A percentile compares a stretch with the other conserved stretches of the same genome.
Evolutionary conservation across 2,113 vertebrate genomes (phyloP).

Genomic region (Phainopepla nitens): DNA sequence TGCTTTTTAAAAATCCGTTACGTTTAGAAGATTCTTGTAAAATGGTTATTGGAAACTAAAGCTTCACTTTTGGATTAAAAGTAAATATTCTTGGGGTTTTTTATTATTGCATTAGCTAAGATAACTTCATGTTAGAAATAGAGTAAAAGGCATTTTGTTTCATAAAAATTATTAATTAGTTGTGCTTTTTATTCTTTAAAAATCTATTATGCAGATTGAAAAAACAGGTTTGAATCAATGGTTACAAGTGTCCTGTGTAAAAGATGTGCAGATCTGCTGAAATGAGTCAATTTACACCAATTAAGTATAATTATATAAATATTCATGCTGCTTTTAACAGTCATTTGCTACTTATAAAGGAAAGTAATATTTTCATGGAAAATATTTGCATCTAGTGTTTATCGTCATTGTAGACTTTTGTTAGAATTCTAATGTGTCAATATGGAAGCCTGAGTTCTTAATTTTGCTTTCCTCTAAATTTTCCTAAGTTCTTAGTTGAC

Average conservation of each 20-base stretch:
- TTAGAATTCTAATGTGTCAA: neutral
- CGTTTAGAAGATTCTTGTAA: neutral
- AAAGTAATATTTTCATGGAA: neutral
- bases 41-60: neutral
- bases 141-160: neutral
- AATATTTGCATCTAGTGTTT: neutral
- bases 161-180: neutral
- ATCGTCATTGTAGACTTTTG: neutral
- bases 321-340: neutral
- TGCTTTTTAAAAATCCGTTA: neutral
- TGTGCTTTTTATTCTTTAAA: neutral
- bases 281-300: neutral
- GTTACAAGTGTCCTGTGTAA: neutral
- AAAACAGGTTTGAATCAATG: neutral
- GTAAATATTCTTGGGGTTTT: neutral
- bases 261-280: neutral
- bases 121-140: neutral
- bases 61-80: neutral
- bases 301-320: neutral
- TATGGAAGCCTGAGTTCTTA: neutral
- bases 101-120: neutral
- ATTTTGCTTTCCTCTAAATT: neutral
- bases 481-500: neutral
- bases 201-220: neutral
- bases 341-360: neutral